These are phyloP conservation scores for Megaceryle alcyon DNA, from an alignment of 2,797 vertebrate species.

Conservation along the genomic window DNA sequence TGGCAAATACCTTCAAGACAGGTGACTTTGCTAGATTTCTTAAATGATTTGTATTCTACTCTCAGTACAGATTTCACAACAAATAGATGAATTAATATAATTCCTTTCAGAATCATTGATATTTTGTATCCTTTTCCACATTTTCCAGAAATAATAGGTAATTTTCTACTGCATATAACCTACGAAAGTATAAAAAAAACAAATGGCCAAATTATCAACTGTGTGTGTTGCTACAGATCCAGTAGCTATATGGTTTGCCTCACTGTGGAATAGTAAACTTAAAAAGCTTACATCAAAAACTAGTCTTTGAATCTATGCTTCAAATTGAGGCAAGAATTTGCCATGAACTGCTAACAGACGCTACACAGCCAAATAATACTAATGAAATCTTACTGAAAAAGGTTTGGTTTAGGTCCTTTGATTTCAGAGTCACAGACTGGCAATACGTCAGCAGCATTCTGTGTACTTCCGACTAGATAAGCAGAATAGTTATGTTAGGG, in stretches of 20 bases:
- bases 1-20: not conserved
- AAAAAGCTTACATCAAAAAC: not conserved
- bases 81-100: not conserved
- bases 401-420: not conserved
- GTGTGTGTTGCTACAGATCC: not conserved
- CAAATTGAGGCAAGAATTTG: not conserved
- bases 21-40: not conserved
- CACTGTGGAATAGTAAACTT: not conserved
- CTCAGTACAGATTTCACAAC: not conserved
- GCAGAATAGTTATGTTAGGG: not conserved
- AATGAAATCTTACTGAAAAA: not conserved
- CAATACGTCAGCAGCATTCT: not conserved
- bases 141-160: not conserved
- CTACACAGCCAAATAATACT: not conserved
- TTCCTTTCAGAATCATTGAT: not conserved
- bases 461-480: too few relatives aligned
- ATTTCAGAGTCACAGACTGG: not conserved
- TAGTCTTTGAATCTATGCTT: not conserved
- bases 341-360: not conserved
- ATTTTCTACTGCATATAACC: not conserved
- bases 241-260: not conserved
- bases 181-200: not conserved
- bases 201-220: not conserved
- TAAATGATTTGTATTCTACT: not conserved
- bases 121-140: not conserved